Conservation (phyloP, 2,113 vertebrate species). For the Carassius carassius region DNA sequence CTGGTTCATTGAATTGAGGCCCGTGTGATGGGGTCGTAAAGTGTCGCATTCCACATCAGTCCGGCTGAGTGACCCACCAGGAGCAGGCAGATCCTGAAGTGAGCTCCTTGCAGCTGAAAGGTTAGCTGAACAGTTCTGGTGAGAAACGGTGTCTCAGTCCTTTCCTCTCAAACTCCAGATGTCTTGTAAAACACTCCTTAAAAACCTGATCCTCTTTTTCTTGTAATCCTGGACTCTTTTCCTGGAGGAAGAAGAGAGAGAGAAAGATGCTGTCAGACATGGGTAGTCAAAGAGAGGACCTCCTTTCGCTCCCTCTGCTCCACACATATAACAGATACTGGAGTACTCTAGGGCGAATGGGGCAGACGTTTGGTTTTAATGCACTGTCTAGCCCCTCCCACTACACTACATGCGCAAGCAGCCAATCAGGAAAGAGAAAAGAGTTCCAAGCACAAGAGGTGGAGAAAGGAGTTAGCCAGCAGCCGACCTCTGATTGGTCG, state of each 20-base stretch:
- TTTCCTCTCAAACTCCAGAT: not conserved
- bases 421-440: slow-evolving; percentile 67
- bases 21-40: slow-evolving; percentile 64
- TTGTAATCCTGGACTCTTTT: slow-evolving; percentile 32
- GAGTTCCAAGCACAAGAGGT: slow-evolving; percentile 43
- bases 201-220: not conserved
- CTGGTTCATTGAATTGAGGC: slow-evolving; percentile 65
- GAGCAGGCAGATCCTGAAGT: slow-evolving; percentile 41
- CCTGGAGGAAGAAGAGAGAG: slow-evolving; percentile 43
- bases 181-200: slow-evolving; percentile 15
- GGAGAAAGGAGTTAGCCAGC: slow-evolving; percentile 57
- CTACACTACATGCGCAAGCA: slow-evolving; percentile 46
- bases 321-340: slow-evolving; percentile 54
- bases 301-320: slow-evolving; percentile 23
- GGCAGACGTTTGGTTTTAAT: slow-evolving; percentile 75
- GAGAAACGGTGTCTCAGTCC: slow-evolving; percentile 16
- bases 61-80: slow-evolving; percentile 61
- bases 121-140: slow-evolving; percentile 46
- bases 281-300: slow-evolving; percentile 17
- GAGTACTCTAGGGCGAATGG: slow-evolving; percentile 66
- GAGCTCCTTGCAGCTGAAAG: slow-evolving; percentile 3
- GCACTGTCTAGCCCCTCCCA: slow-evolving; percentile 67
- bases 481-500: slow-evolving; percentile 65
- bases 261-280: slow-evolving; percentile 43
- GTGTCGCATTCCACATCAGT: slow-evolving; percentile 74